These are phyloP conservation scores for Mactromeris polynyma DNA, from an alignment of 2,888 invertebrate genomes.

Conservation along the genomic window DNA sequence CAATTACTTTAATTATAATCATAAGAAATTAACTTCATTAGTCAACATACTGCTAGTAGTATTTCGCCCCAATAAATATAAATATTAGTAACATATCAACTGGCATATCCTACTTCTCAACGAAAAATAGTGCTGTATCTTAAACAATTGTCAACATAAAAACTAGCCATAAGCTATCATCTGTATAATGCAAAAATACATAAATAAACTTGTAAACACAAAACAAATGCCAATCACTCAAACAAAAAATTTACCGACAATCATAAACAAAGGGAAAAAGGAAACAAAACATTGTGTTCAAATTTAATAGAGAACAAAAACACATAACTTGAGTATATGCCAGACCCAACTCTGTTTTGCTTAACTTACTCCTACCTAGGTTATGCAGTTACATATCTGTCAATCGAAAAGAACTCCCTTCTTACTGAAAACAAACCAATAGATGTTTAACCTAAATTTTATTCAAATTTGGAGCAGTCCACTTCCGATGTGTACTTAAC, in stretches of 20 bases:
- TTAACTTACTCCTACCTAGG: slow-evolving; percentile 18
- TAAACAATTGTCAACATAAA: background rate
- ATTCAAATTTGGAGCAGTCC: background rate
- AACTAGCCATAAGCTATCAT: background rate
- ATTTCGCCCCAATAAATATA: background rate
- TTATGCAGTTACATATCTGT: slow-evolving; percentile 29
- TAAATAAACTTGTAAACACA: background rate
- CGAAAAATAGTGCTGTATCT: background rate
- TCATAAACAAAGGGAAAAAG: background rate
- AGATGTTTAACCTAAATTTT: background rate
- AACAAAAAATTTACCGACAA: background rate
- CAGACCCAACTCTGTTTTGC: slow-evolving; percentile 1
- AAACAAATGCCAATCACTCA: background rate
- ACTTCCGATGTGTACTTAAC: background rate
- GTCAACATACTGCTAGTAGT: background rate
- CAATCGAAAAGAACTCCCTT: slow-evolving; percentile 43
- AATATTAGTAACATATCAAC: background rate
- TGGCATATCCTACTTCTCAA: background rate
- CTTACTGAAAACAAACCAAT: slow-evolving; percentile 38
- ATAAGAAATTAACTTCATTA: background rate
- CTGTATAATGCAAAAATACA: slow-evolving; percentile 7
- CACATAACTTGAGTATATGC: slow-evolving; percentile 19
- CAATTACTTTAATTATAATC: background rate
- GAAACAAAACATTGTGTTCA: slow-evolving; percentile 16
- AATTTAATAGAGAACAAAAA: background rate